Percentiles rank a stretch among this genome's conserved stretches.
phyloP scores from a whole-genome alignment of 2,888 invertebrate species.

The Blastobasis adustella region DNA sequence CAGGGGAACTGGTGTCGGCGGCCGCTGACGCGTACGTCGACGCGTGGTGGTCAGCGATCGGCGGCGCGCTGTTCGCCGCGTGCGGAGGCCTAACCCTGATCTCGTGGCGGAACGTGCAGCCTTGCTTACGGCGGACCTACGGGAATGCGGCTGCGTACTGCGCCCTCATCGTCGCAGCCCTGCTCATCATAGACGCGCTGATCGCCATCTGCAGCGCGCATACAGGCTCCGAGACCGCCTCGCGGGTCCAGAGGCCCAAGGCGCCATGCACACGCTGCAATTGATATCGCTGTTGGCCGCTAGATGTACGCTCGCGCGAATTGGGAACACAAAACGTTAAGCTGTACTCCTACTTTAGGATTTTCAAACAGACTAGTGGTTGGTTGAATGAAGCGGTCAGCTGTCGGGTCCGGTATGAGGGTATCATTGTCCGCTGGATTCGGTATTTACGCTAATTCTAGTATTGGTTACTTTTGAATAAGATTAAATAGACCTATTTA shows the following conservation, averaged over 20 bases:
- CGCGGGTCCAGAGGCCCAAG: conserved; percentile 28
- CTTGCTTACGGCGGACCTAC: conserved; percentile 29
- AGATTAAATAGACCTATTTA: no score
- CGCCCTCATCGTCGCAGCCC: conserved; percentile 39
- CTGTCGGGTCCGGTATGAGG: no score
- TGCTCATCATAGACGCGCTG: conserved; percentile 46
- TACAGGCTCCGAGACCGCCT: conserved; percentile 35
- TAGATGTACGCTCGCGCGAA: no score
- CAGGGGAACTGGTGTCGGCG: conserved; percentile 58
- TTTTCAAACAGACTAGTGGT: no score
- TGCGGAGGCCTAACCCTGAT: conserved; percentile 48
- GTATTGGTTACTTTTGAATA: no score
- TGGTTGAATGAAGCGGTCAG: no score
- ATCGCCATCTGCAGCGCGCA: conserved; percentile 49
- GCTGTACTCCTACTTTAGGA: no score
- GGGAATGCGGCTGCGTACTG: conserved; percentile 46
- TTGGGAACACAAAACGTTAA: no score
- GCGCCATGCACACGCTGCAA: conserved; percentile 23
- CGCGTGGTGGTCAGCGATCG: conserved; percentile 59
- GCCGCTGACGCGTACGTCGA: conserved; percentile 61
- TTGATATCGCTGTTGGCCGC: neutral
- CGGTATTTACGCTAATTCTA: no score
- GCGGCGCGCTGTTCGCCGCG: conserved; percentile 44
- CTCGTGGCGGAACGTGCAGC: conserved; percentile 45
- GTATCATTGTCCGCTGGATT: no score